Percentiles rank a stretch among this genome's conserved stretches.
Conservation (phyloP, 2,797 vertebrate species). For the Danio choprae region DNA sequence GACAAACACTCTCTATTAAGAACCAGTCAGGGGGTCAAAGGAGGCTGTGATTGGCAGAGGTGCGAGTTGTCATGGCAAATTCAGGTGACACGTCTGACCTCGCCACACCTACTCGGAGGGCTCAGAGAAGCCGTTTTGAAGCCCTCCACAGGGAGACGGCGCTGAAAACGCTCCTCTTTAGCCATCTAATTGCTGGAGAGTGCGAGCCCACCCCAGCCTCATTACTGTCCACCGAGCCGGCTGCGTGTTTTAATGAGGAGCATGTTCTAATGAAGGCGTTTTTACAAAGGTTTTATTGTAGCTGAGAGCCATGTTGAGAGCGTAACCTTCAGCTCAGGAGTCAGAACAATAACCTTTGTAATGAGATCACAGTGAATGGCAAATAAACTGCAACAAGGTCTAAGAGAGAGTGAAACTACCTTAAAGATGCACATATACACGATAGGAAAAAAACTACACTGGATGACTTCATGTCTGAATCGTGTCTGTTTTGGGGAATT, state of each 20-base stretch:
- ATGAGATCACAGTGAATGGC: slow-evolving; percentile 68
- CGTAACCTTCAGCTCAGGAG: slow-evolving; percentile 71
- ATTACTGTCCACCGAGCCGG: slow-evolving; percentile 59
- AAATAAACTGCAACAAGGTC: slow-evolving; percentile 56
- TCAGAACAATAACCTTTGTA: slow-evolving; percentile 64
- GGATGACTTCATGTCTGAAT: not conserved
- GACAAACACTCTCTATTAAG: slow-evolving; percentile 22
- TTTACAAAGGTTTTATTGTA: slow-evolving; percentile 65
- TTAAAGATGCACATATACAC: slow-evolving; percentile 12
- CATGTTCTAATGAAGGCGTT: slow-evolving; percentile 72
- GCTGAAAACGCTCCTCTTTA: slow-evolving; percentile 42
- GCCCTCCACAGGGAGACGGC: slow-evolving; percentile 30
- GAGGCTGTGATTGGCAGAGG: slow-evolving; percentile 48
- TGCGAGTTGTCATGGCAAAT: slow-evolving; percentile 2
- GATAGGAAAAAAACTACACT: not conserved
- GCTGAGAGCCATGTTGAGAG: slow-evolving; percentile 56
- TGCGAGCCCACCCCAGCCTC: slow-evolving; percentile 66
- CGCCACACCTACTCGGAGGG: slow-evolving; percentile 39
- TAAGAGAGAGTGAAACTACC: slow-evolving; percentile 28
- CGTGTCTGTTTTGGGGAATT: not conserved
- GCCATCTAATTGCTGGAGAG: slow-evolving; percentile 68
- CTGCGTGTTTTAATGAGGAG: slow-evolving; percentile 63
- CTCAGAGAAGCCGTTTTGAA: slow-evolving; percentile 29
- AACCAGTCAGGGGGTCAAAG: slow-evolving; percentile 37
- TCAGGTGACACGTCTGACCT: slow-evolving; percentile 59